phyloP scores from a whole-genome alignment of 2,113 vertebrate species.

The Cyanocitta stelleri region DNA sequence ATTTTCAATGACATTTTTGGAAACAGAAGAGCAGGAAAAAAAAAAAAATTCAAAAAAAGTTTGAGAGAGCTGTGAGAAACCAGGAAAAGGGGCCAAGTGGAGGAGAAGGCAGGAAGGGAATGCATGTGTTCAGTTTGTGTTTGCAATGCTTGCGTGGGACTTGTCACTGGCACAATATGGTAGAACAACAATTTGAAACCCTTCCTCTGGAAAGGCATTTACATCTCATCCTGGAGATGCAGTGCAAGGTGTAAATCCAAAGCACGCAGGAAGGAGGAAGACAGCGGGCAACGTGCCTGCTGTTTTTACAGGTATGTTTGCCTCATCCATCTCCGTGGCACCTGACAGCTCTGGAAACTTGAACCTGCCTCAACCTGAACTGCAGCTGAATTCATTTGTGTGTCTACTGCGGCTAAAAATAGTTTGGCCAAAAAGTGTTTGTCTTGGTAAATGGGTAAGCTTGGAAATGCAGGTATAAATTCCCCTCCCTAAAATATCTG shows the following conservation, averaged over 20 bases:
- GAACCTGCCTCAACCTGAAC: neutral
- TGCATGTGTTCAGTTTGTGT: neutral
- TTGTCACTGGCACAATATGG: neutral
- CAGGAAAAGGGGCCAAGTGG: neutral
- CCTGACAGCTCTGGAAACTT: neutral
- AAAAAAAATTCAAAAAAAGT: neutral
- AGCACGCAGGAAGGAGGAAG: neutral
- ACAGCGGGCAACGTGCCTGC: neutral
- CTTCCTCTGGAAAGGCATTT: neutral
- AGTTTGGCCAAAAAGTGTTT: neutral
- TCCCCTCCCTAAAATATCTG: neutral
- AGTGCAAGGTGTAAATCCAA: neutral
- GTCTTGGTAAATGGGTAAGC: neutral
- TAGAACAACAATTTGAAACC: neutral
- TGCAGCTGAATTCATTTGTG: neutral
- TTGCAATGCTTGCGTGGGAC: neutral
- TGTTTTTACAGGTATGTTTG: neutral
- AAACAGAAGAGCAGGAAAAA: neutral
- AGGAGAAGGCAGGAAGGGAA: neutral
- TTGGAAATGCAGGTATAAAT: neutral
- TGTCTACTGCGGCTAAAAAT: neutral
- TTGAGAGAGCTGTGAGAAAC: neutral
- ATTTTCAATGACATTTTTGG: neutral
- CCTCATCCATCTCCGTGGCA: neutral
- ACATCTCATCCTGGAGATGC: neutral